phyloP scores from a whole-genome alignment of 2,888 invertebrate species.

The Cheiracanthium punctorium region DNA sequence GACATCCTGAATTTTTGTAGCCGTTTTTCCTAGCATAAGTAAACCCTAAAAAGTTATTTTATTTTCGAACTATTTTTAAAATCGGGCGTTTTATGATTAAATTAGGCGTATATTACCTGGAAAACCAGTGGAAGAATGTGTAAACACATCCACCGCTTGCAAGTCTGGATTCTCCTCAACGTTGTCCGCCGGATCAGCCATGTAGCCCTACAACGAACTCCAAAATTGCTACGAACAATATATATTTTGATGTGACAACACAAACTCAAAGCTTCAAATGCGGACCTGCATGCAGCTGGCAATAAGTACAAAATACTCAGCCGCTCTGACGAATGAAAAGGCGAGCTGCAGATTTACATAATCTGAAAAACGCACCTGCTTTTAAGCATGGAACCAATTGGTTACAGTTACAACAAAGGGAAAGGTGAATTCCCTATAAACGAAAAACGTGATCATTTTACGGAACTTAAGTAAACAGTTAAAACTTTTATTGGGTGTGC shows the following conservation, averaged over 20 bases:
- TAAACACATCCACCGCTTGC: slow-evolving; percentile 35
- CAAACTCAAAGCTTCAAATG: neutral
- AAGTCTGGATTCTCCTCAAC: neutral
- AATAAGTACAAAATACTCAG: neutral
- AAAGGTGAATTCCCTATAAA: too few relatives aligned
- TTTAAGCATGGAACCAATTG: neutral
- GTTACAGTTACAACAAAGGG: neutral
- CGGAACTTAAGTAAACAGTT: too few relatives aligned
- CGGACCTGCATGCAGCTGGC: neutral
- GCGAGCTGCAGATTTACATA: neutral
- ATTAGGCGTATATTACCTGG: too few relatives aligned
- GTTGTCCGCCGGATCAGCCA: neutral
- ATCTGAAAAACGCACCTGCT: neutral
- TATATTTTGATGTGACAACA: neutral
- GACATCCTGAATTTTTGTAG: too few relatives aligned
- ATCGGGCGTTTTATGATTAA: too few relatives aligned
- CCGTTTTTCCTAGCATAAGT: too few relatives aligned
- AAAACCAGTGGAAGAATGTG: slow-evolving; percentile 42
- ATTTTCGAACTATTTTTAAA: too few relatives aligned
- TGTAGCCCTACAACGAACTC: neutral
- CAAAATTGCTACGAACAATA: too few relatives aligned
- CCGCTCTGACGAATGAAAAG: neutral
- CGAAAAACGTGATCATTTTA: too few relatives aligned
- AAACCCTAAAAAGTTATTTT: too few relatives aligned
- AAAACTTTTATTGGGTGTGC: too few relatives aligned